Evolutionary conservation across 1,140 invertebrate species (phyloP).

Genomic region (Zeugodacus cucurbitae): DNA sequence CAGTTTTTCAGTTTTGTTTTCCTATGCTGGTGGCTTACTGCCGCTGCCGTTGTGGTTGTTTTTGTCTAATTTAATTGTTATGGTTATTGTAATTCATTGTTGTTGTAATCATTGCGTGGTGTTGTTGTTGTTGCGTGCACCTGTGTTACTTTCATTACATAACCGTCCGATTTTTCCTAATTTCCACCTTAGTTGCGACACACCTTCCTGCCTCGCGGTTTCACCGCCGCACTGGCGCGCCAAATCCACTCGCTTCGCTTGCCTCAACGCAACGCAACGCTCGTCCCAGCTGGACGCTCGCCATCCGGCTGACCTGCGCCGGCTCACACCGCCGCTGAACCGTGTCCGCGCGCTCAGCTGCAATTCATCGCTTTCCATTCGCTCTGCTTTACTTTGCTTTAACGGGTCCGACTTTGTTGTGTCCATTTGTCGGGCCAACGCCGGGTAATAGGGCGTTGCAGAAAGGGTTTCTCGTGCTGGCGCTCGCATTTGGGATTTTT

Average conservation of each 20-base stretch:
- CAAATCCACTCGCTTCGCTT: background rate
- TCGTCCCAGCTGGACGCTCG: background rate
- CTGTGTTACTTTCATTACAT: conserved; percentile 33
- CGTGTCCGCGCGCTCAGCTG: background rate
- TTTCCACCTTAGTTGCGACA: background rate
- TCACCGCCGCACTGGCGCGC: background rate
- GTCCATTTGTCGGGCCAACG: background rate
- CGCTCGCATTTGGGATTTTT: background rate
- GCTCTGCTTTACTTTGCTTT: background rate
- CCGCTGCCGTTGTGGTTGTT: background rate
- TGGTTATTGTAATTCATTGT: conserved; percentile 28
- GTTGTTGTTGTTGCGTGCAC: background rate
- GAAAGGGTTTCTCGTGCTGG: conserved; percentile 22
- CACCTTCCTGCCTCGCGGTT: background rate
- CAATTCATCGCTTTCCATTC: background rate
- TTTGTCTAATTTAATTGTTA: conserved; percentile 36
- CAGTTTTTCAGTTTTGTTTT: background rate
- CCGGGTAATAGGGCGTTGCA: conserved; percentile 12
- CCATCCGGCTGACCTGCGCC: background rate
- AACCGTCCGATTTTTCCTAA: background rate
- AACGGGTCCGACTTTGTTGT: background rate
- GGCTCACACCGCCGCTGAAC: conserved; percentile 6
- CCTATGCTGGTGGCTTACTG: background rate
- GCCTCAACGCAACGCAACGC: background rate
- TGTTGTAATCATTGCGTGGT: conserved; percentile 38